Base-by-base conservation (phyloP, 2,113 vertebrate genomes). In the Labeo catla region DNA sequence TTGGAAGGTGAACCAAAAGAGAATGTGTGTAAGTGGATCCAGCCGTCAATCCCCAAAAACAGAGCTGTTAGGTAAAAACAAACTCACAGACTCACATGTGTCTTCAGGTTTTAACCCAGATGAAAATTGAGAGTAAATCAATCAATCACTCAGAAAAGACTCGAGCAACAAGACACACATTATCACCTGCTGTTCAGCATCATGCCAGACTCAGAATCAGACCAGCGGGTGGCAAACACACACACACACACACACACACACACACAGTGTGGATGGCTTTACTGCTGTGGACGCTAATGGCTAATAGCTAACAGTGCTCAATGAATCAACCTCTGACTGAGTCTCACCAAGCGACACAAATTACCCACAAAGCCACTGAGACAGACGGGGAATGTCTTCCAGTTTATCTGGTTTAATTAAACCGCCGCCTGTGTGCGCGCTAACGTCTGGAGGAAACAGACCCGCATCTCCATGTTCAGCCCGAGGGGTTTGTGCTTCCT, bases 271-370 rank as follows among this genome's bases (percentile, higher is more conserved):
- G 13, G 28, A 68, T 36, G 4, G 36, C 36, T 70, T 43, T 77
- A 76, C 23, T 63, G 36, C 72, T 83, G 76, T 72, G 73, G 47
- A 61, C 36, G 19, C 45, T 84, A 74, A 87, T 39, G 50, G 76
- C 28, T 84, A 80, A 78, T 73, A 77, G 61, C 80, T 86, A 81
- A 43, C 34, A 68, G 57, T 16, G 70, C n/a, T 83, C 72, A 77
- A 19, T 36, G 9, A 88, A 85, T 83, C 61, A 70, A n/a, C 47
- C 72, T 77, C 79, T 83, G 78, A 85, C 81, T 70, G 78, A 72
- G 87, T 63, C 76, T 59, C 73, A 82, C 36, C 61, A n/a, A 77
- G 78, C 70, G 21, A 70, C 86, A 86, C 52, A 57, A 88, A 88
- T 82, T 13, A 81, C 78, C 73, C 76, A 80, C 36, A 82, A 10